A percentile compares a stretch with the other conserved stretches of the same genome.
Conservation (phyloP, 2,888 invertebrate genomes). For the Himalopsyche japonica region DNA sequence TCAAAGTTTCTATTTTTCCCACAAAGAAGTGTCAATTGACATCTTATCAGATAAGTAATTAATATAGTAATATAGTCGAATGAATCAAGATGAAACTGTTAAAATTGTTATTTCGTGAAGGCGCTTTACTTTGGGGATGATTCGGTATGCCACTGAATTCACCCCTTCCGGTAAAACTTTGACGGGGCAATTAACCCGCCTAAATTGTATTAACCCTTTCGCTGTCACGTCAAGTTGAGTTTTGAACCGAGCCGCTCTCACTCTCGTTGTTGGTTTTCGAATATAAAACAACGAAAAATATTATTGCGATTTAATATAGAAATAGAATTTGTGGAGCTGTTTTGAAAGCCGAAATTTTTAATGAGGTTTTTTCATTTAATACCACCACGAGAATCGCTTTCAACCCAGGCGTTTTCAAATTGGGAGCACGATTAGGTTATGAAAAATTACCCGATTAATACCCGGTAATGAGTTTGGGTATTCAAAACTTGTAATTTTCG, state of each 20-base stretch:
- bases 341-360: not conserved
- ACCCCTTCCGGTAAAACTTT: not conserved
- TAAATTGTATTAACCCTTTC: slow-evolving; percentile 6
- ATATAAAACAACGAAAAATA: not conserved
- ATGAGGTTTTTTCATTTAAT: not conserved
- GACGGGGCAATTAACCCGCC: not conserved
- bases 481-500: no score
- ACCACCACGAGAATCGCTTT: no score
- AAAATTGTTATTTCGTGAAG: not conserved
- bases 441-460: no score
- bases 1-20: no score
- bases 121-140: not conserved
- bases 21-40: no score
- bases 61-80: not conserved
- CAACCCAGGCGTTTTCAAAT: no score
- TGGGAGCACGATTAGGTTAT: no score
- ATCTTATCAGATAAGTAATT: no score
- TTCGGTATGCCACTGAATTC: not conserved
- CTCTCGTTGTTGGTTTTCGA: not conserved
- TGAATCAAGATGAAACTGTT: not conserved
- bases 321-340: not conserved
- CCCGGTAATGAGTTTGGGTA: no score
- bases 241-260: not conserved
- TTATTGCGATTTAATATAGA: not conserved
- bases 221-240: not conserved